phyloP scores from a whole-genome alignment of 2,797 vertebrate genomes.

The Lagorchestes hirsutus region DNA sequence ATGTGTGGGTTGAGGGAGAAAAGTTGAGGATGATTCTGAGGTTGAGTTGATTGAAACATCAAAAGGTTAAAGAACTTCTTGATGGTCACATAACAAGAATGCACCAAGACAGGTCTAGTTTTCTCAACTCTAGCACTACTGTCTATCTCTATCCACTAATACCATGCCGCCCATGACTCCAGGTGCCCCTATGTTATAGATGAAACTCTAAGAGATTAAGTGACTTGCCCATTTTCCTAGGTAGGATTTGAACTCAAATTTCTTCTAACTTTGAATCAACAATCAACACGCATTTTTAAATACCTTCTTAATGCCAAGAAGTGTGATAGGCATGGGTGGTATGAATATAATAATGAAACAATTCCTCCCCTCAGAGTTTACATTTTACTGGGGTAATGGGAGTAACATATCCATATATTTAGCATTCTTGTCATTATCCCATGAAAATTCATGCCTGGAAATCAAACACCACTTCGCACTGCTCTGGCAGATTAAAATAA shows the following conservation, averaged over 20 bases:
- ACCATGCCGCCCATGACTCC: neutral
- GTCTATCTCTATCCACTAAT: neutral
- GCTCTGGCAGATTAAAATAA: conserved; percentile 42
- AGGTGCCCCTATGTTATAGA: neutral
- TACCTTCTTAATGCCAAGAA: neutral
- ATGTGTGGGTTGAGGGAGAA: neutral
- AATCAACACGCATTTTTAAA: neutral
- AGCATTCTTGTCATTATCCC: neutral
- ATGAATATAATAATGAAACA: neutral
- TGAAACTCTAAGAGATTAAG: neutral
- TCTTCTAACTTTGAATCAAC: neutral
- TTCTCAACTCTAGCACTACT: neutral
- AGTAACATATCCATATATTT: neutral
- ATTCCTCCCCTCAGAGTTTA: neutral
- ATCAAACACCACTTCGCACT: neutral
- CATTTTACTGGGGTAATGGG: neutral
- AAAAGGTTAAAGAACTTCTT: neutral
- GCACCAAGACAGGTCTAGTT: neutral
- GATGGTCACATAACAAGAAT: neutral
- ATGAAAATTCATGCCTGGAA: neutral
- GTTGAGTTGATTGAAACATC: neutral
- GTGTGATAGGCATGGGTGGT: neutral
- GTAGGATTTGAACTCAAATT: neutral
- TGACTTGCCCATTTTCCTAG: neutral
- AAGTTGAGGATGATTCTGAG: neutral